A percentile compares a stretch with the other conserved stretches of the same genome.
phyloP scores from a whole-genome alignment of 2,888 invertebrate species.

The Pogonocherus hispidulus region DNA sequence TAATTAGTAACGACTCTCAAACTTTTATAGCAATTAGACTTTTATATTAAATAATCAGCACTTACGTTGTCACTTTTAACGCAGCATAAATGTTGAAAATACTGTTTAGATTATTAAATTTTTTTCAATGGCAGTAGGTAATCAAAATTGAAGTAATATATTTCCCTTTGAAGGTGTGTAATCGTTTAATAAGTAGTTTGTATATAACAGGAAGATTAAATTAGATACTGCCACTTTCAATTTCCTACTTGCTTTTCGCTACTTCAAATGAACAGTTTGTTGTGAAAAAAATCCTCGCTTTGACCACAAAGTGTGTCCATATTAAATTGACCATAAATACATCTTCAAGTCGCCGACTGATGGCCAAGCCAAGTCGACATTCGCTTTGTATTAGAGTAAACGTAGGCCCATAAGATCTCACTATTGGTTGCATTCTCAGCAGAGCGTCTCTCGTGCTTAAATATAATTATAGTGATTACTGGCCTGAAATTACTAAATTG shows the following conservation, averaged over 20 bases:
- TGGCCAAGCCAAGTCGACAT: neutral
- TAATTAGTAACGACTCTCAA: no score
- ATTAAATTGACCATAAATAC: conserved; percentile 1
- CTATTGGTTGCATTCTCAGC: conserved; percentile 2
- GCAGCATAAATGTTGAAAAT: no score
- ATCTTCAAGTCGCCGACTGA: conserved; percentile 1
- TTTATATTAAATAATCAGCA: no score
- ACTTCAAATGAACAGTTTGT: neutral
- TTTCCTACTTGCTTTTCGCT: neutral
- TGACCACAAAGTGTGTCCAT: conserved; percentile 2
- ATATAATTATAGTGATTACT: conserved; percentile 16
- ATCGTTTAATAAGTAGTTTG: no score
- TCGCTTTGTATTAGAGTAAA: neutral
- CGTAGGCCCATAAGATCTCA: neutral
- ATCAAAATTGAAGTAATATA: no score
- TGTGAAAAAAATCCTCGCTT: neutral
- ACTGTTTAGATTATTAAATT: no score
- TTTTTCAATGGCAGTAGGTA: no score
- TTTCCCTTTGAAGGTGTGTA: no score
- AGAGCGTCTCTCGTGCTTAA: neutral
- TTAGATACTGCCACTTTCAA: neutral
- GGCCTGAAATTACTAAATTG: conserved; percentile 7
- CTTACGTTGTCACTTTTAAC: no score
- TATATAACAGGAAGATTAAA: neutral
- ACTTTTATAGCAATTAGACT: no score